Percentiles rank a stretch among this genome's conserved stretches.
phyloP scores from a whole-genome alignment of 2,113 vertebrate genomes.

The Australoheros scitulus region DNA sequence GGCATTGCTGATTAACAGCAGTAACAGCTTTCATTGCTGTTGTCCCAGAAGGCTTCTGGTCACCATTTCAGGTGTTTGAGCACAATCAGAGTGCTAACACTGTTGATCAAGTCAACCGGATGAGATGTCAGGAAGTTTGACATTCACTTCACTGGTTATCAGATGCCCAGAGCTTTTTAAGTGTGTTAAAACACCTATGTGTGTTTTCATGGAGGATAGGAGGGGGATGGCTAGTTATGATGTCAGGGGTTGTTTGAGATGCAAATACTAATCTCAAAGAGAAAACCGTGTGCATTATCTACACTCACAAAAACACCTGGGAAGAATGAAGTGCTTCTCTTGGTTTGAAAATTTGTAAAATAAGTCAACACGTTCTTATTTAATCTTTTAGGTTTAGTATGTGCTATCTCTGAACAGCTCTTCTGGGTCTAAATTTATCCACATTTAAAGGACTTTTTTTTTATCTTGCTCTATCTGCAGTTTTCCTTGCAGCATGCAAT shows the following conservation, averaged over 20 bases:
- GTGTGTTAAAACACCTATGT: slow-evolving; percentile 47
- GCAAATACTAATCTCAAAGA: slow-evolving; percentile 27
- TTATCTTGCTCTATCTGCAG: neutral
- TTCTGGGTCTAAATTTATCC: neutral
- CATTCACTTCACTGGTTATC: slow-evolving; percentile 33
- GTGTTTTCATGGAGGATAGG: slow-evolving; percentile 1
- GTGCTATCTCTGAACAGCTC: slow-evolving; percentile 26
- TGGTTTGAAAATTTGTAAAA: neutral
- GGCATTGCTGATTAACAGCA: neutral
- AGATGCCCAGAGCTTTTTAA: slow-evolving; percentile 25
- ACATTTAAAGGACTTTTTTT: neutral
- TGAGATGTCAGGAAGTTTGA: slow-evolving; percentile 56
- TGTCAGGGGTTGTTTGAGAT: slow-evolving; percentile 23
- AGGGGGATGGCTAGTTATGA: neutral
- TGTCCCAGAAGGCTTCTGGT: neutral
- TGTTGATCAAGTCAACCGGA: slow-evolving; percentile 8
- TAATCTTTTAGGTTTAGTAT: neutral
- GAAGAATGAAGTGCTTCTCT: neutral
- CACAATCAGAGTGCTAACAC: slow-evolving; percentile 25
- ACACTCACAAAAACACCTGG: neutral
- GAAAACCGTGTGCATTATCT: slow-evolving; percentile 18
- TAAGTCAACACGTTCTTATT: slow-evolving; percentile 15
- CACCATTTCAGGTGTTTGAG: neutral
- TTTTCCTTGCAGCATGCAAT: neutral
- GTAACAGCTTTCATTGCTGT: neutral